Percentiles rank a stretch among this genome's conserved stretches.
Evolutionary conservation across 1,140 invertebrate genomes (phyloP).

Genomic region (Forficula auricularia): DNA sequence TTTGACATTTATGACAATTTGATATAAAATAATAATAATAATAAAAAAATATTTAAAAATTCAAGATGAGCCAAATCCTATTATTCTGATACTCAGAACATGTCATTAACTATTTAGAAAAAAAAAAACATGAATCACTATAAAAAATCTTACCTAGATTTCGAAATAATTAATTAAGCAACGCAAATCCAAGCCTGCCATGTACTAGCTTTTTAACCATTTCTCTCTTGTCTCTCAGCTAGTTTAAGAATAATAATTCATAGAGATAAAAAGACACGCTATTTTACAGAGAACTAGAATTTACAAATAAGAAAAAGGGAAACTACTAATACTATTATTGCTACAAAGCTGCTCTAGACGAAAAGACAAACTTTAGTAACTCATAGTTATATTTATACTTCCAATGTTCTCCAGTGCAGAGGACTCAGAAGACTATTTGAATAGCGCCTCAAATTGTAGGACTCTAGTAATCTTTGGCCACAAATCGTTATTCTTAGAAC

Average conservation of each 20-base stretch:
- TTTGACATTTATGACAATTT: constrained; percentile 1
- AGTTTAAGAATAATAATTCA: constrained; percentile 1
- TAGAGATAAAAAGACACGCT: constrained; percentile 7
- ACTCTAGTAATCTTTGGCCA: not conserved
- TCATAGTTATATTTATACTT: constrained; percentile 11
- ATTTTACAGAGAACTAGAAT: constrained; percentile 9
- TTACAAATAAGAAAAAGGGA: constrained; percentile 2
- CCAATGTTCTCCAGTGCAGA: constrained; percentile 1
- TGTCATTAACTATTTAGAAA: constrained; percentile 10
- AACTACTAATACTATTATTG: constrained; percentile 10
- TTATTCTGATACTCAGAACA: constrained; percentile 8
- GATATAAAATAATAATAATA: constrained; percentile 5
- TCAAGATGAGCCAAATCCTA: constrained; percentile 7
- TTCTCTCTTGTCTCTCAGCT: constrained; percentile 7
- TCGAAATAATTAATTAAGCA: constrained; percentile 10
- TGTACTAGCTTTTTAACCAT: constrained; percentile 10
- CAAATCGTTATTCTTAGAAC: too few species aligned
- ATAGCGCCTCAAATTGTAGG: constrained; percentile 8
- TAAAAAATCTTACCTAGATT: constrained; percentile 9
- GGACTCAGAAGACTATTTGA: not conserved
- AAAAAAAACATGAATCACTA: constrained; percentile 8
- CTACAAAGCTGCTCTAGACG: constrained; percentile 7
- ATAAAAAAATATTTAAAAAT: constrained; percentile 5
- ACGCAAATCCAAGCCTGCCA: constrained; percentile 11
- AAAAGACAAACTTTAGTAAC: constrained; percentile 9